Conservation (phyloP, 2,888 invertebrate genomes). For the Ophraella communa region DNA sequence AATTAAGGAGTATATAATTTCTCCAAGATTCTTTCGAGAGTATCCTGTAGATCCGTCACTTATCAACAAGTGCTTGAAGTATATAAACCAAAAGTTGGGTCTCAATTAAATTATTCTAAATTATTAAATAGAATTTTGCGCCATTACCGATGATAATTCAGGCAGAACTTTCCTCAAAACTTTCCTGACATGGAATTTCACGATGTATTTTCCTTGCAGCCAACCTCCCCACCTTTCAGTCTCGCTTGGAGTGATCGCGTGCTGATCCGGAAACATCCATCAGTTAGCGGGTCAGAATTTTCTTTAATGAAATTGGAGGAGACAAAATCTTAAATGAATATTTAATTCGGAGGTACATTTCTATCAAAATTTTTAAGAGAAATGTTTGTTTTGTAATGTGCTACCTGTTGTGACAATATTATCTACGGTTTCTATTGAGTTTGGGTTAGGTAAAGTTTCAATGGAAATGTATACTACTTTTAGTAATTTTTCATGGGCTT, state of each 20-base stretch:
- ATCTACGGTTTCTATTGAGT: too few relatives aligned
- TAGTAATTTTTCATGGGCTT: too few relatives aligned
- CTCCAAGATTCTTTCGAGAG: too few relatives aligned
- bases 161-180: constrained; percentile 8
- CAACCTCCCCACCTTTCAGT: neutral
- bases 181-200: constrained; percentile 13
- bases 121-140: constrained; percentile 7
- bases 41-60: neutral
- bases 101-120: constrained; percentile 6
- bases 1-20: too few relatives aligned
- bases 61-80: constrained; percentile 2
- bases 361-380: too few relatives aligned
- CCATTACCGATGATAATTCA: constrained; percentile 9
- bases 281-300: constrained; percentile 3
- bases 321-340: too few relatives aligned
- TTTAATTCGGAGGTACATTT: too few relatives aligned
- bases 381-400: too few relatives aligned
- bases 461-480: too few relatives aligned
- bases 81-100: neutral
- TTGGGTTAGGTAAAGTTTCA: too few relatives aligned
- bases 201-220: neutral
- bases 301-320: neutral
- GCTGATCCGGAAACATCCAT: neutral
- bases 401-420: too few relatives aligned
- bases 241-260: neutral